These are phyloP conservation scores for Hypercompe scribonia DNA, from an alignment of 2,888 invertebrate genomes.

Conservation along the genomic window DNA sequence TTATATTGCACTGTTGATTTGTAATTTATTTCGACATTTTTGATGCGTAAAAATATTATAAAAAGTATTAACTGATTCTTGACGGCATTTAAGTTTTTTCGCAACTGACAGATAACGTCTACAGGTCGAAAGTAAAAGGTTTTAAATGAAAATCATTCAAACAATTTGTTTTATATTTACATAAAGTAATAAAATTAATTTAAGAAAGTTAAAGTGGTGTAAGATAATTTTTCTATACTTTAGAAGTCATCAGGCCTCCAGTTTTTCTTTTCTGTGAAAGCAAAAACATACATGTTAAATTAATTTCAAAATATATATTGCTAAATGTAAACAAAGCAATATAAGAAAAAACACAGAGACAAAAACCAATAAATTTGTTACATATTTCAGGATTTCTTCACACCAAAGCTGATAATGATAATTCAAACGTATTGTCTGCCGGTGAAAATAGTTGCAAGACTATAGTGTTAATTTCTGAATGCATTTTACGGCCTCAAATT, in stretches of 20 bases:
- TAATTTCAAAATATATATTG: neutral
- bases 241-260: slow-evolving; percentile 62
- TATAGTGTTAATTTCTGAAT: too few species aligned
- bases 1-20: slow-evolving; percentile 9
- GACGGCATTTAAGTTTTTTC: neutral
- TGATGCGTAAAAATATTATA: neutral
- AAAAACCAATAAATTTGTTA: neutral
- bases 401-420: neutral
- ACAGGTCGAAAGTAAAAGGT: neutral
- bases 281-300: slow-evolving; percentile 12
- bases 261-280: slow-evolving; percentile 70
- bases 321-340: neutral
- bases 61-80: slow-evolving; percentile 5
- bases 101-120: neutral
- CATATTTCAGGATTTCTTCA: neutral
- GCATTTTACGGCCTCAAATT: too few species aligned
- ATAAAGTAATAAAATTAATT: neutral
- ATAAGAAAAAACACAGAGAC: neutral
- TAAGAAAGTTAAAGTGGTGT: neutral
- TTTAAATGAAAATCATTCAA: neutral
- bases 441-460: neutral
- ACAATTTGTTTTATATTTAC: neutral
- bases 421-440: neutral
- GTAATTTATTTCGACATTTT: slow-evolving; percentile 10
- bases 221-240: neutral